Evolutionary conservation across 2,888 invertebrate genomes (phyloP).

Genomic region (Amphipyra berbera): DNA sequence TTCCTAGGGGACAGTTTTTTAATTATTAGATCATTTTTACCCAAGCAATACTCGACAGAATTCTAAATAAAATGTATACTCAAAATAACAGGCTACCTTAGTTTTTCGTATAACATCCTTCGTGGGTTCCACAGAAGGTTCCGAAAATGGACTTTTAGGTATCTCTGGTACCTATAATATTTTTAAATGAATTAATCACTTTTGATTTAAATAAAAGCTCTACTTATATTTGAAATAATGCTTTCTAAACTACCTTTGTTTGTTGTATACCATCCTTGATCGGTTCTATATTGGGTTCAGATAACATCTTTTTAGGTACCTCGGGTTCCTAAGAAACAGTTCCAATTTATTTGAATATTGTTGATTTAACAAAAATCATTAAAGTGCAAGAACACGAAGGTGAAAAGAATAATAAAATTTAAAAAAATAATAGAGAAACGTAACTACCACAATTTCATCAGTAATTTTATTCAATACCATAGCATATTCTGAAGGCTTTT

Average conservation of each 20-base stretch:
- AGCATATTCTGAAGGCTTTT: no score
- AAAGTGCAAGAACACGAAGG: no score
- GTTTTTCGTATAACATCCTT: conserved; percentile 4
- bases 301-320: not conserved
- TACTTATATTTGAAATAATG: not conserved
- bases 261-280: conserved; percentile 2
- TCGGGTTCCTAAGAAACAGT: conserved; percentile 5
- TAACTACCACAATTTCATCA: no score
- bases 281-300: conserved; percentile 7
- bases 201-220: not conserved
- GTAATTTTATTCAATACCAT: no score
- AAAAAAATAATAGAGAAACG: no score
- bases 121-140: conserved; percentile 26
- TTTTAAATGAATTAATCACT: not conserved
- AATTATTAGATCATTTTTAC: not conserved
- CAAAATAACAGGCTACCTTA: conserved; percentile 23
- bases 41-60: no score
- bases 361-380: no score
- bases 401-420: no score
- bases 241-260: conserved; percentile 8
- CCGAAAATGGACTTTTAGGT: not conserved
- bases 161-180: conserved; percentile 15
- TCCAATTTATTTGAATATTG: no score
- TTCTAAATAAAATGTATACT: not conserved
- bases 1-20: conserved; percentile 16